phyloP scores from a whole-genome alignment of 2,113 vertebrate genomes.

The human region GRCh38 chr1:15924001-15924500 shows the following conservation, averaged over 20 bases:
- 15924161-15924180: not conserved
- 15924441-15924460: not conserved
- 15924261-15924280: not conserved
- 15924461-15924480: not conserved
- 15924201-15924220: not conserved
- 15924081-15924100: not conserved
- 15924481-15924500: too few species aligned
- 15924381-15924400: not conserved
- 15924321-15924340: not conserved
- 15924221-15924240: not conserved
- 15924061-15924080: not conserved
- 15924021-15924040: not conserved
- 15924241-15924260: not conserved
- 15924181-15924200: not conserved
- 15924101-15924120: not conserved
- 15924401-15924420: not conserved
- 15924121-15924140: not conserved
- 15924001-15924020: not conserved
- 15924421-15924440: slow-evolving; percentile 1
- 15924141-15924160: too few species aligned
- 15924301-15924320: not conserved
- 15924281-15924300: not conserved
- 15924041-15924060: not conserved
- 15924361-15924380: not conserved
- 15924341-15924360: not conserved